Evolutionary conservation across 1,140 invertebrate species (phyloP).

Genomic region (Delia radicum): DNA sequence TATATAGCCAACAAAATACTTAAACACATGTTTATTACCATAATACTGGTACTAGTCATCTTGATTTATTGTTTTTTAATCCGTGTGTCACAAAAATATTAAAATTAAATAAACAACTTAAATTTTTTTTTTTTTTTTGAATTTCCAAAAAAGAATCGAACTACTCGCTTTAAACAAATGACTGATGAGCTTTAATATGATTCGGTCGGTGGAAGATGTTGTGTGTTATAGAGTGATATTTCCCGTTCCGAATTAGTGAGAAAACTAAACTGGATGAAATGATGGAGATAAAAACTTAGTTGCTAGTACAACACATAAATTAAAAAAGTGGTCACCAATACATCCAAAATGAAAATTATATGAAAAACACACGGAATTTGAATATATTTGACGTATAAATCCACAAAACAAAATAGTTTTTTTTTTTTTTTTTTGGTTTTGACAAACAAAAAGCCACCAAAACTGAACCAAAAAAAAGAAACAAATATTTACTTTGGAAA

Average conservation of each 20-base stretch:
- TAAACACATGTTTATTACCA: constrained; percentile 5
- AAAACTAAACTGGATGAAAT: constrained; percentile 30
- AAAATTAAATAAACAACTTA: neutral
- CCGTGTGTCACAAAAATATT: neutral
- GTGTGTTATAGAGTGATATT: neutral
- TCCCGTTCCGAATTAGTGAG: constrained; percentile 30
- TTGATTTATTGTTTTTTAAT: neutral
- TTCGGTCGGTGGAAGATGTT: neutral
- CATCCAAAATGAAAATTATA: neutral
- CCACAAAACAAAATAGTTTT: neutral
- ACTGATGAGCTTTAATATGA: neutral
- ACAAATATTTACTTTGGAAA: constrained; percentile 35
- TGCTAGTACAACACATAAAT: neutral
- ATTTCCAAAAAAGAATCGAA: neutral
- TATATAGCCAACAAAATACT: too few species aligned
- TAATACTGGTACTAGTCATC: constrained; percentile 19
- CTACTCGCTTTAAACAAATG: neutral
- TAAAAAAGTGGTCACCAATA: neutral
- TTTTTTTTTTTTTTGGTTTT: neutral
- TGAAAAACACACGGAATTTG: neutral
- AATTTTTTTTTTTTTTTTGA: too few species aligned
- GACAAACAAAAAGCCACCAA: neutral
- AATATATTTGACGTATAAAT: neutral
- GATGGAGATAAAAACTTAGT: neutral
- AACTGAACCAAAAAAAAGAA: neutral